phyloP scores from a whole-genome alignment of 2,113 vertebrate genomes.

The Amblyornis subalaris region DNA sequence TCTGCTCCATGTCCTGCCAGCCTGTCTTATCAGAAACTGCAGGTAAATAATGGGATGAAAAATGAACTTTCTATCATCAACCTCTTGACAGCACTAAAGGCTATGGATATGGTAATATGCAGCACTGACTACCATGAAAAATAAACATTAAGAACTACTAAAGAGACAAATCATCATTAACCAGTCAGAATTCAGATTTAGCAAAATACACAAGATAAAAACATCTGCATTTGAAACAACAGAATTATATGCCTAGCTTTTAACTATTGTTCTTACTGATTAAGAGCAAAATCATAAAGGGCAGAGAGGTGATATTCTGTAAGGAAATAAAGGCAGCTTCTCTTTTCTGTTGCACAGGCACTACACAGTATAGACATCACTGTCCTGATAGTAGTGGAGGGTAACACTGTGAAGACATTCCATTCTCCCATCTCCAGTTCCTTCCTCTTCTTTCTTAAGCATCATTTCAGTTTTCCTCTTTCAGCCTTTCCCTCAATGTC shows the following conservation, averaged over 20 bases:
- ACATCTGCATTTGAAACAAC: neutral
- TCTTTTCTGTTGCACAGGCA: neutral
- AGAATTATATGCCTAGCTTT: neutral
- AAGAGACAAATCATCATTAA: neutral
- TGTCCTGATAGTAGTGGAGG: fast-evolving
- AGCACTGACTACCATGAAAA: neutral
- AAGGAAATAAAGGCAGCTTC: neutral
- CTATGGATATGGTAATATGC: neutral
- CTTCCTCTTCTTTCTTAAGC: neutral
- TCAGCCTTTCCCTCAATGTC: neutral
- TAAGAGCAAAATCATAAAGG: neutral
- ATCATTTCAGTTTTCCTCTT: neutral
- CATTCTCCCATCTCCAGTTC: neutral
- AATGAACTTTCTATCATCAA: neutral
- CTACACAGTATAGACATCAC: neutral
- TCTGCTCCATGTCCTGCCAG: neutral
- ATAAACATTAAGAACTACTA: neutral
- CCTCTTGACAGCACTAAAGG: neutral
- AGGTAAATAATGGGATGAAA: neutral
- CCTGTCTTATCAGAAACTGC: neutral
- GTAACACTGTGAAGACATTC: neutral
- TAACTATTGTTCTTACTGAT: neutral
- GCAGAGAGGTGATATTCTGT: neutral
- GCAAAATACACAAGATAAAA: neutral
- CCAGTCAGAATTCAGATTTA: neutral